Percentiles rank a stretch among this genome's conserved stretches.
Evolutionary conservation across 2,113 vertebrate genomes (phyloP).

Genomic region (Pagrus major): DNA sequence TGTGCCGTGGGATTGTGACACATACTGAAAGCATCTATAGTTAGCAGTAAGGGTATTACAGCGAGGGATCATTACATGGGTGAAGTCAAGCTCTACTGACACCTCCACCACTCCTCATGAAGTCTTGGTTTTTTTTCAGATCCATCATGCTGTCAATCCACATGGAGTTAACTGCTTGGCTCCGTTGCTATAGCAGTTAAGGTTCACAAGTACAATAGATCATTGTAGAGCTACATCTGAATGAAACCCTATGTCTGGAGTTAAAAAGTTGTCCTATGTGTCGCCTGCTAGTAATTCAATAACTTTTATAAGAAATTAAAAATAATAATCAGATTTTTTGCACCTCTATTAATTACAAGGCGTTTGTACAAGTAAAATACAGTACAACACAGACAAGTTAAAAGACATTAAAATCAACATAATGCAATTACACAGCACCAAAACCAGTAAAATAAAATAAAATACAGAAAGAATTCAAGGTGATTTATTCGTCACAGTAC

Average conservation of each 20-base stretch:
- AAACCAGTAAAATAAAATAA: too few species aligned
- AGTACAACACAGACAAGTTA: too few species aligned
- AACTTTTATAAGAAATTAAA: background rate
- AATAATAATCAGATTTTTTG: too few species aligned
- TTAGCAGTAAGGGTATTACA: background rate
- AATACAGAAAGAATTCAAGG: too few species aligned
- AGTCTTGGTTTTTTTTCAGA: constrained; percentile 2
- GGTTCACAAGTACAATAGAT: background rate
- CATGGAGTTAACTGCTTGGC: background rate
- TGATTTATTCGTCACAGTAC: too few species aligned
- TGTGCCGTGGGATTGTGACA: background rate
- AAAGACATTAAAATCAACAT: too few species aligned
- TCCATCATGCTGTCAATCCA: constrained; percentile 22
- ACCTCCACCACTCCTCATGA: background rate
- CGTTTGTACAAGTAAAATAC: too few species aligned
- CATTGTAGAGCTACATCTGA: background rate
- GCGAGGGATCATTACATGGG: background rate
- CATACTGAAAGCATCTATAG: background rate
- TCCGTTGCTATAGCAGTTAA: background rate
- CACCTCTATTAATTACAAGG: too few species aligned
- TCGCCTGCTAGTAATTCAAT: background rate
- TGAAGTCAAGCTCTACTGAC: background rate
- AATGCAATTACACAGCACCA: too few species aligned
- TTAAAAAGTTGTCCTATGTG: background rate
- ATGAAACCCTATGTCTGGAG: background rate